These are phyloP conservation scores for Aphaenogaster rudis DNA, from an alignment of 1,140 invertebrate genomes.

Conservation along the genomic window DNA sequence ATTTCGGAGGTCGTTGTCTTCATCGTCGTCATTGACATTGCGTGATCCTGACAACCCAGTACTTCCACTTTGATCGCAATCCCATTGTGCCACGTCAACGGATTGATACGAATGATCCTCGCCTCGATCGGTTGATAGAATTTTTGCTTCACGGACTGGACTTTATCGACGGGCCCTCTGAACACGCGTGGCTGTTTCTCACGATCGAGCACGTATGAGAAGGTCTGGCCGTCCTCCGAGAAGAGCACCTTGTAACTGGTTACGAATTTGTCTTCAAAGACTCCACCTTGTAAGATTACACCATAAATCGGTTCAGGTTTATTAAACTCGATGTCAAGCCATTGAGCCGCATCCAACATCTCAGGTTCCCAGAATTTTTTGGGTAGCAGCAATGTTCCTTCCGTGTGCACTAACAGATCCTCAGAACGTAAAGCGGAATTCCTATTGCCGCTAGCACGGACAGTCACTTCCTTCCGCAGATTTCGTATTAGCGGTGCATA, in stretches of 20 bases:
- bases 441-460: conserved; percentile 88
- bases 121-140: conserved; percentile 92
- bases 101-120: conserved; percentile 90
- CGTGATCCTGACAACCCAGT: conserved; percentile 89
- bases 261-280: conserved; percentile 90
- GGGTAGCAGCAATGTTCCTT: background rate
- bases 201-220: conserved; percentile 86
- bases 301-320: conserved; percentile 91
- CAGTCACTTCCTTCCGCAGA: conserved; percentile 83
- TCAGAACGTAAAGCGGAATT: conserved; percentile 86
- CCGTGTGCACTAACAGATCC: conserved; percentile 85
- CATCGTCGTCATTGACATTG: conserved; percentile 36
- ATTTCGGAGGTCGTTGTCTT: conserved; percentile 44
- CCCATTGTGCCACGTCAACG: conserved; percentile 92
- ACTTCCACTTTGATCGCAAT: conserved; percentile 92
- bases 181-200: conserved; percentile 88
- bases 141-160: conserved; percentile 88
- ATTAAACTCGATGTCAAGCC: conserved; percentile 90
- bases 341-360: conserved; percentile 73
- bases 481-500: conserved; percentile 77
- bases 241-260: conserved; percentile 92
- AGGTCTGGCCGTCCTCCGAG: conserved; percentile 89
- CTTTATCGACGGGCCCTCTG: conserved; percentile 90
- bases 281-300: conserved; percentile 90
- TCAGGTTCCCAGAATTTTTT: conserved; percentile 88